Evolutionary conservation across 53 echinoderm and acorn worm species (phyloP), one percentile per base, ranked within the genome.

Genomic region (Apostichopus leukothele): DNA sequence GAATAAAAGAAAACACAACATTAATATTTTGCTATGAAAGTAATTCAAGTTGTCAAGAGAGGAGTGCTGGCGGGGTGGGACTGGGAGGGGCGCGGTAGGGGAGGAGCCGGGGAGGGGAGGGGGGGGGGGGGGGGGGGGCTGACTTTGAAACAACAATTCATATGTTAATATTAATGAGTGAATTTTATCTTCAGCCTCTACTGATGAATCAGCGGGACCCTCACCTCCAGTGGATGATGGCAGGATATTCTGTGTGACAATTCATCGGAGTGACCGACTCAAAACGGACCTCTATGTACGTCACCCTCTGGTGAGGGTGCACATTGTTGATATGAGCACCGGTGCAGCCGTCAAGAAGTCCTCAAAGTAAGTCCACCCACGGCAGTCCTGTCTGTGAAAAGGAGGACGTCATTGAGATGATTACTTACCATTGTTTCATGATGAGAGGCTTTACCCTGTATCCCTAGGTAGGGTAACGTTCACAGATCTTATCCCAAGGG

Each of bases 261-360:
- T 97, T 59, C 97, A 97, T 75, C 91, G 97, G 14, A 95, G 94
- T 89, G 97, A 97, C 88, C 90, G 97, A 7, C 92, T 97, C 50
- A 97, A 97, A 90, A 93, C 95, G 50, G 97, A 97, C 89, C 91
- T 97, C 23, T 95, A 92, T 88, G 91, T 97, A 1, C 90, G 93
- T n/a, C 97, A 97, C 55, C 97, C 97, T 75, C 76, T 97, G 88
- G 97, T 97, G 85, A 92, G 97, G 57, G 95, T 97, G 6, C 97
- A 97, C 83, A 84, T 97, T 23, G 94, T 97, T 20, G 97, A 97
- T 83, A 19, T 88, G 21, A 90, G 94, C 20, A 97, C 95, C 12
- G 97, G 97, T 39, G 68, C 92, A 9, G 95, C 95, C 81, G 93
- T 95, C 76, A 97, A 95, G 89, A 97, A 97, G 76, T 95, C 95